These are phyloP conservation scores for Amiota minor DNA, from an alignment of 2,888 invertebrate species.

Conservation along the genomic window DNA sequence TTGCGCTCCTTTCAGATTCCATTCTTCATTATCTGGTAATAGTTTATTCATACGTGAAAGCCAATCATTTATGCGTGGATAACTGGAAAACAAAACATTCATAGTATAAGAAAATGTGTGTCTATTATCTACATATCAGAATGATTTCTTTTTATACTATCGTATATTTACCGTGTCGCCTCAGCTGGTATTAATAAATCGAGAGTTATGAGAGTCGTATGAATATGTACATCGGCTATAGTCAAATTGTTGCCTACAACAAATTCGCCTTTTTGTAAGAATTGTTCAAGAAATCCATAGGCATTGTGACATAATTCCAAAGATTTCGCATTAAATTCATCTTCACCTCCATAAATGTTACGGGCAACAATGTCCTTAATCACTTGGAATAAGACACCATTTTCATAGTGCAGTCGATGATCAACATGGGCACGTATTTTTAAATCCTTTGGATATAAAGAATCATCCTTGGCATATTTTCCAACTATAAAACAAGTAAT, in stretches of 20 bases:
- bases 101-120: neutral
- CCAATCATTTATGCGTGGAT: conserved; percentile 61
- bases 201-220: conserved; percentile 71
- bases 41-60: conserved; percentile 63
- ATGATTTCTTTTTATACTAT: neutral
- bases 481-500: conserved; percentile 75
- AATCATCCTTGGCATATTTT: conserved; percentile 75
- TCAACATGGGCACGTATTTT: conserved; percentile 75
- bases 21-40: conserved; percentile 65
- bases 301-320: conserved; percentile 63
- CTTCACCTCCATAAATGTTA: conserved; percentile 66
- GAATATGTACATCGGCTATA: conserved; percentile 75
- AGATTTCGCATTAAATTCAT: conserved; percentile 59
- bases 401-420: conserved; percentile 76
- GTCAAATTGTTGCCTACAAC: conserved; percentile 65
- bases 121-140: conserved; percentile 8
- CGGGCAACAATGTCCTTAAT: conserved; percentile 72
- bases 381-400: conserved; percentile 74
- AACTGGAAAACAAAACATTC: neutral
- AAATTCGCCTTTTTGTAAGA: conserved; percentile 64
- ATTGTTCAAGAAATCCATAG: conserved; percentile 68
- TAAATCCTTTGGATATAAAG: conserved; percentile 76
- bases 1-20: conserved; percentile 67
- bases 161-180: conserved; percentile 42
- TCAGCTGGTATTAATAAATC: conserved; percentile 70